Base-by-base conservation (phyloP, 2,888 invertebrate genomes). In the Torymus texanus region DNA sequence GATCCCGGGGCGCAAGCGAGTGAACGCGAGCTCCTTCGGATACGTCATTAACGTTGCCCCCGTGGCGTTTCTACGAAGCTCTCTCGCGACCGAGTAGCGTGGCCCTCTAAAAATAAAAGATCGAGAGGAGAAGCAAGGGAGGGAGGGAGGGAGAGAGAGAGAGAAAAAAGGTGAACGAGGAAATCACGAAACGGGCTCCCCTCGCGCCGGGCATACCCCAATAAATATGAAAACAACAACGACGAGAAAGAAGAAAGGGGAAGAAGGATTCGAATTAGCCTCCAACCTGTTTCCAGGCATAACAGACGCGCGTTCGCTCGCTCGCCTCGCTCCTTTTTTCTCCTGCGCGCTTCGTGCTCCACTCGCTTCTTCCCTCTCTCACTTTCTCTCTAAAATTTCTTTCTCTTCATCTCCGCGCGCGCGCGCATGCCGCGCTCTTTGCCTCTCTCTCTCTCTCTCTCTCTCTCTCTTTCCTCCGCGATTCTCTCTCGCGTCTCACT, bases 161-260 rank as follows among this genome's bases (percentile, higher is more conserved):
- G 29, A 59, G 16, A 56, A 50, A 62, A 82, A 24, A 67, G 29
- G 41, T 77, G 68, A 62, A 74, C 41, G 65, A 79, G 58, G 83
- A 82, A 81, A 80, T 85, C 83, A 84, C 82, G 84, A 84, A 87
- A 86, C 85, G 70, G 74, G 74, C 73, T 67, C 59, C 53, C 8
- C 41, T 51, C 24, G 50, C 59, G 53, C 73, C 16, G 76, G 53
- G 51, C 53, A 85, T 88, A 88, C 87, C 86, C 87, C 88, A 88
- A 89, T 89, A 89, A 89, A 90, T 89, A 89, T 89, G 87, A 89
- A 90, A 89, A 89, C 88, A 88, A 89, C 88, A 85, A 87, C 86
- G 86, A 82, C 80, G 86, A 84, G 84, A 84, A 84, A 86, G 87
- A 51, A 78, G 51, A 68, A 72, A 65, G 88, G 88, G 87, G 88